Evolutionary conservation across 2,888 invertebrate species (phyloP).

Genomic region (Temnothorax rugatulus): DNA sequence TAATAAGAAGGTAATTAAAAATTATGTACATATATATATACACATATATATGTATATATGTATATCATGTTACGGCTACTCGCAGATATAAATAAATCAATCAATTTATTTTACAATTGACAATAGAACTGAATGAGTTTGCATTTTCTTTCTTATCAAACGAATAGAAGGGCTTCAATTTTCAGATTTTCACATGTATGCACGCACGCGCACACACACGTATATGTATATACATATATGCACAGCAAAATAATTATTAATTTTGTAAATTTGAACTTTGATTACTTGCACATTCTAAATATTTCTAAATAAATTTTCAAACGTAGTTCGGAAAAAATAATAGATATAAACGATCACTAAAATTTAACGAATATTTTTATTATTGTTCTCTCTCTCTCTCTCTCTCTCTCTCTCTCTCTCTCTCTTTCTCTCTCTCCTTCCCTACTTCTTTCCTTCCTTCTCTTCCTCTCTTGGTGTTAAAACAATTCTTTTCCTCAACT

Average conservation of each 20-base stretch:
- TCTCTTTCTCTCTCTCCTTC: background rate
- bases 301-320: background rate
- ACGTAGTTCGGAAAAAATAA: background rate
- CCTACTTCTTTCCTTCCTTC: background rate
- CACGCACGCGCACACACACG: background rate
- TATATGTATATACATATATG: too few relatives aligned
- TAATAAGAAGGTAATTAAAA: background rate
- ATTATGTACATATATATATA: too few relatives aligned
- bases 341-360: background rate
- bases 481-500: slow-evolving; percentile 2
- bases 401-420: background rate
- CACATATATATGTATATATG: too few relatives aligned
- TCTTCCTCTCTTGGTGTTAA: background rate
- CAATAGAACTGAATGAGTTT: background rate
- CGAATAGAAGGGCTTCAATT: background rate
- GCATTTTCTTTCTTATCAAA: background rate
- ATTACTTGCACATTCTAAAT: background rate
- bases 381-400: background rate
- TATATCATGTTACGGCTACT: too few relatives aligned
- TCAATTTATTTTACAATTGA: slow-evolving; percentile 15
- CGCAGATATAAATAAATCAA: background rate
- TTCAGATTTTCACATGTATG: background rate
- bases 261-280: slow-evolving; percentile 13
- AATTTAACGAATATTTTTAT: background rate
- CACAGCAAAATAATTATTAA: background rate